Evolutionary conservation across 23 tunicate species (phyloP), one percentile per base, ranked within the genome.

Genomic region (Clavelina lepadiformis): DNA sequence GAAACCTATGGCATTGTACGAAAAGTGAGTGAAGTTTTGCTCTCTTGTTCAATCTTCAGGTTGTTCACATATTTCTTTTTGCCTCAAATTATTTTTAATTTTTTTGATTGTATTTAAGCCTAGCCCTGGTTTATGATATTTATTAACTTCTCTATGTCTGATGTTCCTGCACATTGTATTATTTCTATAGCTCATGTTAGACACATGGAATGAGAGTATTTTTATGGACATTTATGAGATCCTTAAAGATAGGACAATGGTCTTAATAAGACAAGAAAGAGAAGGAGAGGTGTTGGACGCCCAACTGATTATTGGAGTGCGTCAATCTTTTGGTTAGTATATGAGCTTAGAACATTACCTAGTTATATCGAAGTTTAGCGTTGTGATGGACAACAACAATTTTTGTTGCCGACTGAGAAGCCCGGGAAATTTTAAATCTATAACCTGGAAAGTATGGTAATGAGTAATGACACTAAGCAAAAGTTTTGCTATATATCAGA

Each of bases 241-340:
- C 5, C 53, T 86, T 18, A 82, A 86, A 58, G 79, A 86, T 0
- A 74, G 83, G 22, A 82, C 95, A 31, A 86, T 86, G 95, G 51
- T 61, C 33, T 50, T 86, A 21, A 63, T 86, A 3, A 58, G 72
- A 35, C 69, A 72, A 26, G 95, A 86, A 65, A 72, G 95, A 46
- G 78, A 66, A 63, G 95, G 95, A 7, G 72, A 60, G 19, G 69
- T 63, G 3, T 56, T 86, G 19, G 95, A 86, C 60, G 68, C 95
- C 6, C 95, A 86, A 66, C 85, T 86, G 35, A 71, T 86, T 0
- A 86, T 86, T 34, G 95, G 95, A 0, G 95, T 86, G 5, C 80
- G 95, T 32, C 95, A 86, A 63, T 86, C 95, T 31, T 86, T 79
- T 56, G 95, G 95, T 86, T 64, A 25, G 74, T 19, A 36, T 34